phyloP scores from a whole-genome alignment of 2,888 invertebrate species.

The Blastobasis adustella region DNA sequence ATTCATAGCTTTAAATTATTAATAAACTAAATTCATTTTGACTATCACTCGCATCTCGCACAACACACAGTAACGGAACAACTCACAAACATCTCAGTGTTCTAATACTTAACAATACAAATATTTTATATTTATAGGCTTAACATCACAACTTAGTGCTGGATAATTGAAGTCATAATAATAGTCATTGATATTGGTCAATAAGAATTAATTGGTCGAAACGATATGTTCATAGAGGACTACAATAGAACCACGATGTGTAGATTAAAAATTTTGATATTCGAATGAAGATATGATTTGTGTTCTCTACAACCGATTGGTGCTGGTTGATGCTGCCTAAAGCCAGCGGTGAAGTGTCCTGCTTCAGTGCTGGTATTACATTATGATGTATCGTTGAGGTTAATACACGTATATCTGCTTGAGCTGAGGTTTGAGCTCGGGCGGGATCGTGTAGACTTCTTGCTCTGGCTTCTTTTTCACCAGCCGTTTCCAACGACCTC shows the following conservation, averaged over 20 bases:
- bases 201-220: conserved; percentile 65
- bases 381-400: conserved; percentile 27
- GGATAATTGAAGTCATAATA: conserved; percentile 41
- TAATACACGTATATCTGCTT: conserved; percentile 93
- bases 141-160: conserved; percentile 68
- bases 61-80: conserved; percentile 52
- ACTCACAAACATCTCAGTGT: conserved; percentile 59
- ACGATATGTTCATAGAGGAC: conserved; percentile 58
- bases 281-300: conserved; percentile 59
- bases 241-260: conserved; percentile 36
- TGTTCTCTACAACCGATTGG: conserved; percentile 52
- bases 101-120: conserved; percentile 75
- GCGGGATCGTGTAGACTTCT: conserved; percentile 89
- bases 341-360: conserved; percentile 53
- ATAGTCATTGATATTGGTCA: conserved; percentile 37
- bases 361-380: conserved; percentile 50
- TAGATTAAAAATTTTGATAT: conserved; percentile 49
- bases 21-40: conserved; percentile 69
- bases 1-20: conserved; percentile 68
- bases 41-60: conserved; percentile 65
- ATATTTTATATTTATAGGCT: conserved; percentile 40
- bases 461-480: conserved; percentile 89
- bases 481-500: conserved; percentile 89
- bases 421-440: conserved; percentile 89
- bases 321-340: conserved; percentile 40